These are phyloP conservation scores for Brachionus calyciflorus DNA, from an alignment of 1,140 invertebrate genomes.

Conservation along the genomic window DNA sequence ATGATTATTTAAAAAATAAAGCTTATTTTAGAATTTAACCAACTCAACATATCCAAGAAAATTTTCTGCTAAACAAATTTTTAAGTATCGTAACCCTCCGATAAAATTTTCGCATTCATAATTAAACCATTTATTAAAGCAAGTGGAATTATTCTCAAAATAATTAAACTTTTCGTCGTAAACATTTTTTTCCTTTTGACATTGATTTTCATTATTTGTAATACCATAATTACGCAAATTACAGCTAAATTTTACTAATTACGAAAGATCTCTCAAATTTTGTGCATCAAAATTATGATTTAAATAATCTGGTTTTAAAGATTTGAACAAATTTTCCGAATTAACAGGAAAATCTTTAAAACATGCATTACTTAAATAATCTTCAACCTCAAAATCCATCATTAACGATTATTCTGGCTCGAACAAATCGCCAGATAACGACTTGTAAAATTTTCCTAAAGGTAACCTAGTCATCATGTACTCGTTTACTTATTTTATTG, in stretches of 20 bases:
- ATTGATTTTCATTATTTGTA: constrained; percentile 6
- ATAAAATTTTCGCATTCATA: constrained; percentile 36
- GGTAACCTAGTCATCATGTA: background rate
- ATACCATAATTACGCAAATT: background rate
- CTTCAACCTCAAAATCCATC: background rate
- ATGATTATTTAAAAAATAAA: too few relatives aligned
- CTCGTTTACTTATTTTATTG: background rate
- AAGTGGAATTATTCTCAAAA: constrained; percentile 36
- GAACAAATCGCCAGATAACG: background rate
- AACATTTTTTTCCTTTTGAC: background rate
- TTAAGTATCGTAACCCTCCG: constrained; percentile 14
- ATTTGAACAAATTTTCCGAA: background rate
- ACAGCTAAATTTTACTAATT: constrained; percentile 9
- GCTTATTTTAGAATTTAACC: too few relatives aligned
- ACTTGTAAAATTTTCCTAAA: background rate
- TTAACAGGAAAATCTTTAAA: constrained; percentile 10
- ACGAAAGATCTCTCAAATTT: background rate
- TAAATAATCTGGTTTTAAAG: constrained; percentile 6
- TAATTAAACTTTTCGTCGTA: background rate
- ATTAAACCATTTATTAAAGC: constrained; percentile 22
- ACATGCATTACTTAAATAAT: constrained; percentile 4
- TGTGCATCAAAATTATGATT: background rate
- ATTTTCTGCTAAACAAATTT: constrained; percentile 6
- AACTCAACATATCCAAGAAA: too few relatives aligned
- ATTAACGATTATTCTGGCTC: background rate